Evolutionary conservation across 2,888 invertebrate species (phyloP).

Genomic region (Pollenia angustigena): DNA sequence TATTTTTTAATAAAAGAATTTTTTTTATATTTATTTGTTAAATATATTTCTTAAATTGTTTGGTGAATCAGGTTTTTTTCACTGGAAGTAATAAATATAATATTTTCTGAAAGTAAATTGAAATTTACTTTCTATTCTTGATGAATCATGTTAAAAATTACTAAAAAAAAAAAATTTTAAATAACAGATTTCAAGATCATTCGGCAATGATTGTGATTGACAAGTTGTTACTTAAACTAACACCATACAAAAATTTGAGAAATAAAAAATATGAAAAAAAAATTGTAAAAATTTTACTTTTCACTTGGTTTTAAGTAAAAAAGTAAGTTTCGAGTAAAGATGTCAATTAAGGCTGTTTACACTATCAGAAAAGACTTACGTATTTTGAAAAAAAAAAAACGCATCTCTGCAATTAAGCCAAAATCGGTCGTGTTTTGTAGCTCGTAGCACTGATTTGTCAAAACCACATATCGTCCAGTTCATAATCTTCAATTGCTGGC

Average conservation of each 20-base stretch:
- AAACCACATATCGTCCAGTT: too few species aligned
- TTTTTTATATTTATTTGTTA: slow-evolving; percentile 11
- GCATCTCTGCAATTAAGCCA: too few species aligned
- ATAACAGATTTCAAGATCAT: slow-evolving; percentile 32
- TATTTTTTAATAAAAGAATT: slow-evolving; percentile 47
- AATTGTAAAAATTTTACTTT: too few species aligned
- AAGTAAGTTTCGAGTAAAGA: too few species aligned
- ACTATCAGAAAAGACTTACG: too few species aligned
- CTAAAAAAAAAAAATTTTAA: not conserved
- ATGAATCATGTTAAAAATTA: slow-evolving; percentile 48
- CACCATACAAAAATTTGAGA: not conserved
- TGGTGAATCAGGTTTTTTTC: slow-evolving; percentile 49
- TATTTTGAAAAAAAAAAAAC: too few species aligned
- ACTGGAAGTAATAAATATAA: slow-evolving; percentile 18
- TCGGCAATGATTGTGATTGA: slow-evolving; percentile 22
- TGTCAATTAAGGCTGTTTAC: too few species aligned
- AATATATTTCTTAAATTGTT: slow-evolving; percentile 9
- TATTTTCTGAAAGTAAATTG: slow-evolving; percentile 22
- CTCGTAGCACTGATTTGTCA: too few species aligned
- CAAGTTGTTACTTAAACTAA: not conserved
- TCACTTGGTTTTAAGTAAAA: too few species aligned
- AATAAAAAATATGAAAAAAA: too few species aligned
- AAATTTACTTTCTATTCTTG: slow-evolving; percentile 56
- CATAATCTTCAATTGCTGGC: too few species aligned
- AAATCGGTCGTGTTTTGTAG: too few species aligned